Evolutionary conservation across 2,113 vertebrate species (phyloP).

Genomic region (Callithrix jacchus): DNA sequence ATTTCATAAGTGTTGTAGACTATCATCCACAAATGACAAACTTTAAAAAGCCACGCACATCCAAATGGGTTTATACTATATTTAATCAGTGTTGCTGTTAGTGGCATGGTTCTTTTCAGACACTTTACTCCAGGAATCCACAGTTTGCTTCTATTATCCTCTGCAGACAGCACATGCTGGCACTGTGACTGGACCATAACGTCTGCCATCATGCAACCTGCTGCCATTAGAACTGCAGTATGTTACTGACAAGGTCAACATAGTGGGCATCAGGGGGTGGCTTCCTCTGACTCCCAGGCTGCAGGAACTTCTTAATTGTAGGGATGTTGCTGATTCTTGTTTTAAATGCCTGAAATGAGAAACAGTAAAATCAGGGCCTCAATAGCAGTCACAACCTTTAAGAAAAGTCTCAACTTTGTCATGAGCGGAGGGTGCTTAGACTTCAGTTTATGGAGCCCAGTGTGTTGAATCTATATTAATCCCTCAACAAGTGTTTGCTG

Average conservation of each 20-base stretch:
- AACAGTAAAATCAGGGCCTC: constrained; percentile 36
- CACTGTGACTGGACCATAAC: accelerated
- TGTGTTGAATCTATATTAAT: neutral
- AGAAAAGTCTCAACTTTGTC: neutral
- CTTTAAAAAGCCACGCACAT: neutral
- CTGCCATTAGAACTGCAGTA: constrained; percentile 76
- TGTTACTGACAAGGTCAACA: constrained; percentile 67
- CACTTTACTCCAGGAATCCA: neutral
- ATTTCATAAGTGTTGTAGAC: neutral
- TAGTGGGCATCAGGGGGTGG: constrained; percentile 81
- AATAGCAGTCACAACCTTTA: neutral
- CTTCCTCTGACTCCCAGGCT: constrained; percentile 92
- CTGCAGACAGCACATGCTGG: accelerated
- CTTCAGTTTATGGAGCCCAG: too few relatives aligned
- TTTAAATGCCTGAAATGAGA: constrained; percentile 89
- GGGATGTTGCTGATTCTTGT: constrained; percentile 86
- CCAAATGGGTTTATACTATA: neutral
- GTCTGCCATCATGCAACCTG: accelerated
- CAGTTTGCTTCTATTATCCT: neutral
- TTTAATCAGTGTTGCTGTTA: constrained; percentile 19
- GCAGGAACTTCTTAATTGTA: constrained; percentile 89
- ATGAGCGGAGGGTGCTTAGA: neutral
- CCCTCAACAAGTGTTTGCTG: neutral
- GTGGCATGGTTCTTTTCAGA: neutral
- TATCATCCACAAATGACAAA: neutral